Conservation (phyloP, 2,888 invertebrate genomes). For the Apamea sordens region DNA sequence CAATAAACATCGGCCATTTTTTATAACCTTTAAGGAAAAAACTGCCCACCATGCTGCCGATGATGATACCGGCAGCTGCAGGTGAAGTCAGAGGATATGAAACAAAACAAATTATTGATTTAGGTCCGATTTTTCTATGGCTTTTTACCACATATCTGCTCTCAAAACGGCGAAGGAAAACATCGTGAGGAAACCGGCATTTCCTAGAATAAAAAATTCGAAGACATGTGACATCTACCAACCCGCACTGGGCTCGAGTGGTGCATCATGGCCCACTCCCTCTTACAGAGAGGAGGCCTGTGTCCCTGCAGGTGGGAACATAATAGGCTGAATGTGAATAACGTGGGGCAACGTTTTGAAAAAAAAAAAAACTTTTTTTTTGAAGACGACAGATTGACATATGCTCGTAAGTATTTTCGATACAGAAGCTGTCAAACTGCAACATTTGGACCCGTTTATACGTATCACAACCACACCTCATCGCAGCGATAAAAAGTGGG, state of each 20-base stretch:
- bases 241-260: no score
- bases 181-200: not conserved
- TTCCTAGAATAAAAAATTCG: not conserved
- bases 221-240: not conserved
- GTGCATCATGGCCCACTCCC: no score
- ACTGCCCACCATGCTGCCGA: conserved; percentile 86
- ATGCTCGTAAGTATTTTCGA: no score
- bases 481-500: no score
- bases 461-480: no score
- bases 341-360: no score
- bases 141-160: no score
- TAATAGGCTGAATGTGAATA: no score
- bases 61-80: conserved; percentile 79
- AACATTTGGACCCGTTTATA: not conserved
- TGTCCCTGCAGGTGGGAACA: no score
- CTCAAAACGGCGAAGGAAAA: not conserved
- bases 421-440: not conserved
- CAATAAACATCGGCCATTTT: conserved; percentile 96
- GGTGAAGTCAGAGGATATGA: conserved; percentile 53
- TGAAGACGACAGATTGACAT: not conserved
- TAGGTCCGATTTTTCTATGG: not conserved
- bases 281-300: no score
- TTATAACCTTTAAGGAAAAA: conserved; percentile 94
- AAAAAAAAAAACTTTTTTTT: not conserved
- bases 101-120: conserved; percentile 25